These are phyloP conservation scores for Drosophila persimilis DNA, from an alignment of 1,140 invertebrate genomes.

Conservation along the genomic window DNA sequence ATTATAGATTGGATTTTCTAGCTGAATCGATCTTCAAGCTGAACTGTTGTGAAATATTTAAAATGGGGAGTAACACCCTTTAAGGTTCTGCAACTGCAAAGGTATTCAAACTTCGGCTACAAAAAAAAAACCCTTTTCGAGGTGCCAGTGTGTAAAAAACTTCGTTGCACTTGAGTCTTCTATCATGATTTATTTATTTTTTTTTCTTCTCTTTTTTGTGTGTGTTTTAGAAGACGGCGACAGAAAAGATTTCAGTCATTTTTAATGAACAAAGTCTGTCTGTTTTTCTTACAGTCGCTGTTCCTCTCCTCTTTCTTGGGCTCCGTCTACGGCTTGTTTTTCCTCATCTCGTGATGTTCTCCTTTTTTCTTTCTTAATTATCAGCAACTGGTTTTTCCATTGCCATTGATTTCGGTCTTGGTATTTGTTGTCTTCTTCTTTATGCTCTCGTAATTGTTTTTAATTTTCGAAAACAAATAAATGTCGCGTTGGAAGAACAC, in stretches of 20 bases:
- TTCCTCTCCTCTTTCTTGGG: slow-evolving; percentile 3
- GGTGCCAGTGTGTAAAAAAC: too few relatives aligned
- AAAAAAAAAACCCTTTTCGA: too few relatives aligned
- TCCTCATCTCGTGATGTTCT: slow-evolving; percentile 19
- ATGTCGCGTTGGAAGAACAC: slow-evolving; percentile 34
- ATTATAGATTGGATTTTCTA: too few relatives aligned
- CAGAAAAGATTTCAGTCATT: slow-evolving; percentile 28
- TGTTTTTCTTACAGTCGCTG: background rate
- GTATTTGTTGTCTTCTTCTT: slow-evolving; percentile 15
- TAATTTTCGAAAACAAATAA: slow-evolving; percentile 51
- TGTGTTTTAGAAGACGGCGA: slow-evolving; percentile 6
- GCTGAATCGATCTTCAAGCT: too few relatives aligned
- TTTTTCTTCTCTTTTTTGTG: slow-evolving; percentile 1
- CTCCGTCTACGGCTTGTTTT: slow-evolving; percentile 18
- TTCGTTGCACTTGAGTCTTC: slow-evolving; percentile 13
- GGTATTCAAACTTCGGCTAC: too few relatives aligned
- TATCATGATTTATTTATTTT: slow-evolving; percentile 1
- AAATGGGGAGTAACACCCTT: too few relatives aligned
- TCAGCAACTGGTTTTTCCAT: slow-evolving; percentile 36
- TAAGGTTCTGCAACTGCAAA: too few relatives aligned
- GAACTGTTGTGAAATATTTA: too few relatives aligned
- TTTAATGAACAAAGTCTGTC: slow-evolving; percentile 32
- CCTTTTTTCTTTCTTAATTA: slow-evolving; percentile 22
- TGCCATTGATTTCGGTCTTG: slow-evolving; percentile 33
- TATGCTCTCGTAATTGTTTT: slow-evolving; percentile 39